Base-by-base conservation (phyloP, 2,888 invertebrate genomes). In the Oscheius sp. region DNA sequence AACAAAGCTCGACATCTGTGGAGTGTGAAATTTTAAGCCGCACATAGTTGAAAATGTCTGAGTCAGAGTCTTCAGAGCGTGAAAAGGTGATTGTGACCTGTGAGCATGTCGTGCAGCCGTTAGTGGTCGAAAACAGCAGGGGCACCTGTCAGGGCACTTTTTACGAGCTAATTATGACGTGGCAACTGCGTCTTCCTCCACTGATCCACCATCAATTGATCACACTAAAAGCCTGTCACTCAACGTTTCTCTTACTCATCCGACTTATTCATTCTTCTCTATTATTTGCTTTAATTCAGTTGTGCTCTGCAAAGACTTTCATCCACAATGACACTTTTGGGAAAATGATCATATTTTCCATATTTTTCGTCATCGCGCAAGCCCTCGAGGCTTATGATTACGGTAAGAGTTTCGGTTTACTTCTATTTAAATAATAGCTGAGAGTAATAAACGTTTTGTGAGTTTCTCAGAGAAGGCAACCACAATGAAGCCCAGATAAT, bases 101-200 rank as follows among this genome's bases (percentile, higher is more conserved):
- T 12, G 58, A 58, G 58, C 58, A 58, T 58, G 53, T 53, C 53
- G 53, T 53, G 27, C 58, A 58, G 58, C 58, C 27, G 58, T 58
- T 29, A 43, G 61, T n/a, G 41, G 61, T 61, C 41, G 29, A 52
- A 66, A 66, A 66, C 66, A 66, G 52, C 66, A 45, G 58, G 46
- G 35, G 45, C 63, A 66, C 66, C 66, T 66, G 66, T 49, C 61
- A 27, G 52, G 66, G 27, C 52, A 52, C 7, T 66, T 66, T 66
- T 66, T 66, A 66, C 66, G 66, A 66, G 29, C 52, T 66, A 66
- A 66, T 66, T 66, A 66, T 66, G 52, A 49, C 66, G 52, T 52
- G 52, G 66, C 69, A 64, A 64, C 43, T 69, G 35, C 13, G 13
- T 69, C 43, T 56, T 69, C 55, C 23, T 52, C 27, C 53, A 68